A percentile compares a stretch with the other conserved stretches of the same genome.
Evolutionary conservation across 30 jellyfish, hydroid and myxozoan species (phyloP).

Genomic region (Haliclystus octoradiatus): DNA sequence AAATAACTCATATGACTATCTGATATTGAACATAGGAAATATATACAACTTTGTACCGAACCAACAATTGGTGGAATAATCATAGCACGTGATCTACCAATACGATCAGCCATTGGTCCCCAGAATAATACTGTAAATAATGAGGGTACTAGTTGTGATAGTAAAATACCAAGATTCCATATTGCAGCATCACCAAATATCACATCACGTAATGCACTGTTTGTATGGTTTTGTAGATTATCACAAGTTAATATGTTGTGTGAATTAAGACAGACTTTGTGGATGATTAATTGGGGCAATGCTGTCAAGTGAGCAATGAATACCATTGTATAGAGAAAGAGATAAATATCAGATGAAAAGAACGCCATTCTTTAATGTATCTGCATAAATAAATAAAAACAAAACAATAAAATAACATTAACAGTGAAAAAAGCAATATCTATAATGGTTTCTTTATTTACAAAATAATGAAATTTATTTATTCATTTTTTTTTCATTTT

Average conservation of each 20-base stretch:
- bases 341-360: slow-evolving; percentile 69
- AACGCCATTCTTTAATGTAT: no score
- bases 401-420: no score
- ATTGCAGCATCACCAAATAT: slow-evolving; percentile 19
- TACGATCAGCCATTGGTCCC: slow-evolving; percentile 87
- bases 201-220: slow-evolving; percentile 18
- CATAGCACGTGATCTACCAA: slow-evolving; percentile 69
- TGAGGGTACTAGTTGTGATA: slow-evolving; percentile 51
- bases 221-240: slow-evolving; percentile 2
- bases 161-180: slow-evolving; percentile 61
- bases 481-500: no score
- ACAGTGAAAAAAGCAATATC: no score
- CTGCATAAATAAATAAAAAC: no score
- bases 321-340: slow-evolving; percentile 45
- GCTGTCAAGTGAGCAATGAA: slow-evolving; percentile 47
- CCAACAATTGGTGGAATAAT: slow-evolving; percentile 54
- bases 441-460: no score
- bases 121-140: slow-evolving; percentile 68
- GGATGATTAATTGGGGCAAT: slow-evolving; percentile 65
- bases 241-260: slow-evolving; percentile 57
- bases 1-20: background rate
- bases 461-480: no score
- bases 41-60: slow-evolving; percentile 49
- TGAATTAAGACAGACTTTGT: slow-evolving; percentile 43
- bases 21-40: slow-evolving; percentile 27